These are phyloP conservation scores for Drosophila albomicans DNA, from an alignment of 1,140 invertebrate genomes.

Conservation along the genomic window DNA sequence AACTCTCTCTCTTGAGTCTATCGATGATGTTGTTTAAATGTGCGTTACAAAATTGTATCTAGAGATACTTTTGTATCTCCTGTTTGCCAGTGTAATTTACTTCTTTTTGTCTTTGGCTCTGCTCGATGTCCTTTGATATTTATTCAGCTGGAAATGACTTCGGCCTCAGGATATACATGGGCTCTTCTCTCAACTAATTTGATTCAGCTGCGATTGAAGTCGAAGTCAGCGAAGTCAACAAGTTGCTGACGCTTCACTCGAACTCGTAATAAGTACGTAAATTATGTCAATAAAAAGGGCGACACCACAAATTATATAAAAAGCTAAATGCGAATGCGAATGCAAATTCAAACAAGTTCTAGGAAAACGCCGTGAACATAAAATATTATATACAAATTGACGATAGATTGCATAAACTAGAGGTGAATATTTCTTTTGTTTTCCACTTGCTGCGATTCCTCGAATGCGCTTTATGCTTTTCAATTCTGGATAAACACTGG, in stretches of 20 bases:
- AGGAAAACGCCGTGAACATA: constrained; percentile 54
- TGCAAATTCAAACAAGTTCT: constrained; percentile 66
- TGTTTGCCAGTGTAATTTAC: background rate
- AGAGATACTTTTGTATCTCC: constrained; percentile 7
- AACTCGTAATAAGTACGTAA: constrained; percentile 64
- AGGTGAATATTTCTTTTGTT: background rate
- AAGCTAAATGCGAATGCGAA: constrained; percentile 26
- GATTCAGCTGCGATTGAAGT: constrained; percentile 45
- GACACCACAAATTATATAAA: constrained; percentile 50
- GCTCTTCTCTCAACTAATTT: constrained; percentile 69
- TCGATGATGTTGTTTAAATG: constrained; percentile 28
- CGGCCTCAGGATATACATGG: constrained; percentile 54
- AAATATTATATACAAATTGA: constrained; percentile 32
- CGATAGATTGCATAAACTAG: constrained; percentile 20
- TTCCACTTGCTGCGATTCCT: constrained; percentile 31
- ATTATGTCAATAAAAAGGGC: constrained; percentile 69
- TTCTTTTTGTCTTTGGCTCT: constrained; percentile 14
- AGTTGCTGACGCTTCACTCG: constrained; percentile 40
- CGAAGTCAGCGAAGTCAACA: constrained; percentile 1
- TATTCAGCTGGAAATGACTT: constrained; percentile 47
- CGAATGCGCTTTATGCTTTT: constrained; percentile 42
- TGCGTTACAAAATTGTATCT: constrained; percentile 45
- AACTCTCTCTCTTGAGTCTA: background rate
- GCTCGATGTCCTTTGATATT: constrained; percentile 66
- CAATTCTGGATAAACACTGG: constrained; percentile 63